phyloP scores from a whole-genome alignment of 2,888 invertebrate species.

The Drosophila diplacantha region DNA sequence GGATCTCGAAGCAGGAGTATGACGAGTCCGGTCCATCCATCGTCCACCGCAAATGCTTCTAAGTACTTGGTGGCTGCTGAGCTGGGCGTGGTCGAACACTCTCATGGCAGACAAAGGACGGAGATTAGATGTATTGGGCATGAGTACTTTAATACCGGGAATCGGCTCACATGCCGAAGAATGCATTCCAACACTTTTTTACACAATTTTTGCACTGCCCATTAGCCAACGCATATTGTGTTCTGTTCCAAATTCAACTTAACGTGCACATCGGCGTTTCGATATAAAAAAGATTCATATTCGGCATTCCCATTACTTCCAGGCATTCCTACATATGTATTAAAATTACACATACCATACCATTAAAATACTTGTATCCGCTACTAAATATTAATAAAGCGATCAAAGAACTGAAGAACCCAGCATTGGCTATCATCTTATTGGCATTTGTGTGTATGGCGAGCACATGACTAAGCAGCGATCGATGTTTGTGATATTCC shows the following conservation, averaged over 20 bases:
- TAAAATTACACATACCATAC: constrained; percentile 37
- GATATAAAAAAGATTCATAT: constrained; percentile 44
- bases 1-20: constrained; percentile 98
- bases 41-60: constrained; percentile 99
- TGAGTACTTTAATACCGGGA: constrained; percentile 33
- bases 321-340: constrained; percentile 47
- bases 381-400: constrained; percentile 54
- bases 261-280: constrained; percentile 53
- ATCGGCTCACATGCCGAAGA: constrained; percentile 24
- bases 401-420: constrained; percentile 58
- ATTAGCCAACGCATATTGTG: constrained; percentile 52
- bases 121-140: constrained; percentile 27
- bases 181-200: constrained; percentile 35
- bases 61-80: constrained; percentile 79
- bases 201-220: constrained; percentile 34
- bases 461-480: constrained; percentile 12
- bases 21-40: constrained; percentile 97
- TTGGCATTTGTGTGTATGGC: neutral
- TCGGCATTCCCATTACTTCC: constrained; percentile 48
- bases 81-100: constrained; percentile 50
- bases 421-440: neutral
- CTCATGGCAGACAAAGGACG: constrained; percentile 19
- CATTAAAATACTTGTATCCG: constrained; percentile 59
- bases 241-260: constrained; percentile 59
- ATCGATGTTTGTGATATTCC: constrained; percentile 4